These are phyloP conservation scores for Conops quadrifasciatus DNA, from an alignment of 2,888 invertebrate genomes.

Conservation along the genomic window DNA sequence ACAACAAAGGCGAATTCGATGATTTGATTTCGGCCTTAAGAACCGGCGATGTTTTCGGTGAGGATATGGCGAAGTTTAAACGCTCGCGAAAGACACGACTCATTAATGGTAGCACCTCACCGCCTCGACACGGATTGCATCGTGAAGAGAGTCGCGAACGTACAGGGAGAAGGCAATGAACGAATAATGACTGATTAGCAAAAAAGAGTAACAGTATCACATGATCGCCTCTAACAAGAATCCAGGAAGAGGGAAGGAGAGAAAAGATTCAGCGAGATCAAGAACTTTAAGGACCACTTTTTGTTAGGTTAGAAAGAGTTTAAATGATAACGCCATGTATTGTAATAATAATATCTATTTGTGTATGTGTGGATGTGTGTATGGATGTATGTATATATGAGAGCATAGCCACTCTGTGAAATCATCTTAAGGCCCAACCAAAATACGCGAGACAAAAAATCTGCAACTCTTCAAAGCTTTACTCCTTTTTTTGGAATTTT, in stretches of 20 bases:
- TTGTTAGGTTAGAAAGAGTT: background rate
- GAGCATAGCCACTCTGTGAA: too few species aligned
- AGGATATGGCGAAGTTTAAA: slow-evolving; percentile 93
- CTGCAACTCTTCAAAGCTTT: too few species aligned
- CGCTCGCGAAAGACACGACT: slow-evolving; percentile 76
- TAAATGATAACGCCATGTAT: background rate
- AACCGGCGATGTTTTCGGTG: slow-evolving; percentile 95
- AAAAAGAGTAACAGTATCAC: background rate
- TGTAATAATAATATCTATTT: too few species aligned
- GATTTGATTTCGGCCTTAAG: slow-evolving; percentile 93
- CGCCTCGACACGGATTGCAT: slow-evolving; percentile 71
- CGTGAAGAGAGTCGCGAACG: slow-evolving; percentile 76
- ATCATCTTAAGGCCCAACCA: too few species aligned
- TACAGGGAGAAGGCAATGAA: slow-evolving; percentile 66
- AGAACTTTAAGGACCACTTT: slow-evolving; percentile 3
- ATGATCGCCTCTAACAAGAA: background rate
- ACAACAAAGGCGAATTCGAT: slow-evolving; percentile 88
- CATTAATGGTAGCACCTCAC: slow-evolving; percentile 69
- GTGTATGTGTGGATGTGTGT: too few species aligned
- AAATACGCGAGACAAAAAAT: too few species aligned
- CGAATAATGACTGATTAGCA: background rate
- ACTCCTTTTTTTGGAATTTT: too few species aligned
- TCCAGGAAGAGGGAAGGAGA: background rate
- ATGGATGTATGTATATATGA: too few species aligned
- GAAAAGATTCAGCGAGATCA: background rate